phyloP scores from a whole-genome alignment of 2,797 vertebrate genomes.

The Enteromius unitaeniatus region DNA sequence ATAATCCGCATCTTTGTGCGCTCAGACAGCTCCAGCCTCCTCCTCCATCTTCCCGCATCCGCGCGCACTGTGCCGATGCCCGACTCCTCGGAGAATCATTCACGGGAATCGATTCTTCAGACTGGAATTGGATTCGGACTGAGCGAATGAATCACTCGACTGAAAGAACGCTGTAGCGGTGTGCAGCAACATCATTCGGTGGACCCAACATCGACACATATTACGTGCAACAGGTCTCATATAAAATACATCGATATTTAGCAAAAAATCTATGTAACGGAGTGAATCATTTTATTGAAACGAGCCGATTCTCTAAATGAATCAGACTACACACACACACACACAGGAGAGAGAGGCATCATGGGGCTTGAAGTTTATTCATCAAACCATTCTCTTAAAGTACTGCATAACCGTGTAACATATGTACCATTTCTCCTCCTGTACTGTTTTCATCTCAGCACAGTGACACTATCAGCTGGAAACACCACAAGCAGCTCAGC shows the following conservation, averaged over 20 bases:
- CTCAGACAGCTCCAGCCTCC: slow-evolving; percentile 68
- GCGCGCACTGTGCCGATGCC: slow-evolving; percentile 62
- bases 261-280: background rate
- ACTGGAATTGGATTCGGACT: background rate
- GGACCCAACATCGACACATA: background rate
- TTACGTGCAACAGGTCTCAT: background rate
- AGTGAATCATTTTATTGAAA: background rate
- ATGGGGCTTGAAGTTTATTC: slow-evolving; percentile 27
- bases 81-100: slow-evolving; percentile 20
- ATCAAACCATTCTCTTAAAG: background rate
- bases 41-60: slow-evolving; percentile 79
- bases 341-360: background rate
- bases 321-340: background rate
- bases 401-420: background rate
- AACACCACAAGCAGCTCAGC: background rate
- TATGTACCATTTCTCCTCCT: background rate
- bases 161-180: background rate
- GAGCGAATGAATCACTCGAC: background rate
- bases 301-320: background rate
- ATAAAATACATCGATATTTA: background rate
- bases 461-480: background rate
- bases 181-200: no score
- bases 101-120: background rate
- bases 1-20: slow-evolving; percentile 73
- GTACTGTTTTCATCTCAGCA: background rate